A percentile compares a stretch with the other conserved stretches of the same genome.
phyloP scores from a whole-genome alignment of 2,888 invertebrate genomes.

The Synergus itoensis region DNA sequence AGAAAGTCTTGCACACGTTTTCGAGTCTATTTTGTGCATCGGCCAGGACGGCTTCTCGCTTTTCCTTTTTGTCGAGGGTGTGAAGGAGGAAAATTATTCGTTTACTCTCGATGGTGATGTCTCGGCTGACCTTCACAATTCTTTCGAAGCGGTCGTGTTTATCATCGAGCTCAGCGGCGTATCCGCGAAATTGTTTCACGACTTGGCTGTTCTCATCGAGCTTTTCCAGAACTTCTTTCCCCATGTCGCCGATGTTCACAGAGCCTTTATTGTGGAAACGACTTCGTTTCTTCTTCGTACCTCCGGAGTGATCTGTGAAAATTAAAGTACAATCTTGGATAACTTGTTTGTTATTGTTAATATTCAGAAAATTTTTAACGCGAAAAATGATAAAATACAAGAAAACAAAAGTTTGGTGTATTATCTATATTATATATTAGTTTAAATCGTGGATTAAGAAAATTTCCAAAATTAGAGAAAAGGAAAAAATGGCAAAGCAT shows the following conservation, averaged over 20 bases:
- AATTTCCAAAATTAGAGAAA: not conserved
- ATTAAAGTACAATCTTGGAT: not conserved
- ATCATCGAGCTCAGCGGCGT: constrained; percentile 84
- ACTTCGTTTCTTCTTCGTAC: constrained; percentile 39
- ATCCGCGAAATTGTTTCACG: constrained; percentile 83
- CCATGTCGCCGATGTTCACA: constrained; percentile 76
- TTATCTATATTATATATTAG: no score
- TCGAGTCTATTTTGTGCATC: constrained; percentile 85
- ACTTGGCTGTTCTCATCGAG: constrained; percentile 80
- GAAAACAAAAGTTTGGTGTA: not conserved
- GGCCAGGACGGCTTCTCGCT: constrained; percentile 79
- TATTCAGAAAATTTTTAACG: not conserved
- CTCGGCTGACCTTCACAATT: constrained; percentile 89
- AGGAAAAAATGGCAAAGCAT: not conserved
- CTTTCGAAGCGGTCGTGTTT: constrained; percentile 92
- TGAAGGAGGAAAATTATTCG: constrained; percentile 92
- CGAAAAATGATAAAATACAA: not conserved
- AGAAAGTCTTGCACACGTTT: constrained; percentile 81
- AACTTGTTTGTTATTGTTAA: not conserved
- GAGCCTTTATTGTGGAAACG: constrained; percentile 61
- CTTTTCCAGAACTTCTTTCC: constrained; percentile 76
- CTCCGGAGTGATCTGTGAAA: constrained; percentile 13
- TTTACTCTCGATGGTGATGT: constrained; percentile 94
- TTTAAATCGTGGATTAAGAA: no score
- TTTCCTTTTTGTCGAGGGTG: constrained; percentile 82